Evolutionary conservation across 2,888 invertebrate species (phyloP), one percentile per base, ranked within the genome.

Genomic region (Lypha dubia): DNA sequence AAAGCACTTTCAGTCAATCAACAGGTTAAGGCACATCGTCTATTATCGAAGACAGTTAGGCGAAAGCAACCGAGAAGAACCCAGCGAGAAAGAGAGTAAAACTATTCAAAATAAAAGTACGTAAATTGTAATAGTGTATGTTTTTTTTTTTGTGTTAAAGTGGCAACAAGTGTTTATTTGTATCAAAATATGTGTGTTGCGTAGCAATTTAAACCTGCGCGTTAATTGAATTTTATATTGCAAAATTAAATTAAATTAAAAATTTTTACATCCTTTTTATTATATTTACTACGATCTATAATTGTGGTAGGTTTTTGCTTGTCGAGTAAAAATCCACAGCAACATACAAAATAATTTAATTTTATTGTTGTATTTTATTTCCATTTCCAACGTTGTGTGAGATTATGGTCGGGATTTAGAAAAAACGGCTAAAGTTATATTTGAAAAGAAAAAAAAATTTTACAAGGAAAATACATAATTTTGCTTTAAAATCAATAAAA

Each of bases 1-100:
- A 87, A 88, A 80, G 87, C 90, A 90, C 90, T 90, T 88, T 88
- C 88, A 87, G 90, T 90, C 87, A 90, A 90, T 90, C 90, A 90
- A 90, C 90, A 90, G 90, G 90, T 90, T 89, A 88, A 89, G 86
- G 86, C 87, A 87, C 81, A 84, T 81, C 84, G 79, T 65, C 49
- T 56, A 38, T 32, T 13, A 38, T 11, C n/a, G 56, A 60, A 38
- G 28, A 24, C 28, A 24, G 22, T 32, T 28, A 35, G 17, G 32
- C 15, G 53, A 71, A 63, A 38, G 15, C 22, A 9, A 35, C 1
- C 67, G 53, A 35, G 53, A 62, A n/a, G 3, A 41, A 49, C 5
- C n/a, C 9, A 53, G n/a, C 67, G 79, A 60, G 60, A 65, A 20
- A 67, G 15, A 68, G 35, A 38, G 41, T 46, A 9, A 68, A 74